Evolutionary conservation across 2,797 vertebrate species (phyloP).

Genomic region (Allobates femoralis): DNA sequence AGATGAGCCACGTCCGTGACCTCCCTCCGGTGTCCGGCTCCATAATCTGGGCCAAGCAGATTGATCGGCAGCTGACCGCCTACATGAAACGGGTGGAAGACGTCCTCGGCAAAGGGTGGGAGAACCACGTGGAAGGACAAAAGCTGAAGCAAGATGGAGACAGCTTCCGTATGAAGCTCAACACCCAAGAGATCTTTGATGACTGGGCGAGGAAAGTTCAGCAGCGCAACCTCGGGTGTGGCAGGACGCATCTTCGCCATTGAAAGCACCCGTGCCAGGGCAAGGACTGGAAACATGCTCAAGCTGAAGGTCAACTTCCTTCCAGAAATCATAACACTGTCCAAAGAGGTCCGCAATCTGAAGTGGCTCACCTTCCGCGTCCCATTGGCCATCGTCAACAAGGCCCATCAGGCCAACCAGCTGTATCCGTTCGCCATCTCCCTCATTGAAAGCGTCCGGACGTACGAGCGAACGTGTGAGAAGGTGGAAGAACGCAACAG

Average conservation of each 20-base stretch:
- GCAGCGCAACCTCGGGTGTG: conserved; percentile 96
- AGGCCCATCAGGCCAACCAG: conserved; percentile 98
- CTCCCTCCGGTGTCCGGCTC: conserved; percentile 95
- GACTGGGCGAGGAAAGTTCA: conserved; percentile 99
- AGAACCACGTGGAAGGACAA: conserved; percentile 97
- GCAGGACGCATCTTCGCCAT: conserved; percentile 98
- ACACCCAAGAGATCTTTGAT: conserved; percentile 99
- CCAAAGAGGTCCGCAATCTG: conserved; percentile 97
- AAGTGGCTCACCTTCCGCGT: conserved; percentile 99
- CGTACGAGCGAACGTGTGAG: conserved; percentile 95
- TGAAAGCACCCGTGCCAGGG: conserved; percentile 91
- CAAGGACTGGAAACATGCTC: conserved; percentile 90
- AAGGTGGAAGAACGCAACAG: conserved; percentile 95
- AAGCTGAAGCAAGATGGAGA: conserved; percentile 99
- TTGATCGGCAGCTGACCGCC: conserved; percentile 95
- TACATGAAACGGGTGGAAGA: conserved; percentile 99
- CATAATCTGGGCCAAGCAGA: conserved; percentile 99
- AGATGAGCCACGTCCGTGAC: conserved; percentile 98
- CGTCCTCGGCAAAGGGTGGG: conserved; percentile 97
- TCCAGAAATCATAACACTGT: conserved; percentile 97
- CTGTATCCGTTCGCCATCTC: conserved; percentile 98
- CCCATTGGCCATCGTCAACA: conserved; percentile 97
- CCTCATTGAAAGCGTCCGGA: conserved; percentile 96
- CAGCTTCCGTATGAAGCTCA: conserved; percentile 98
- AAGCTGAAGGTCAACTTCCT: conserved; percentile 98